Base-by-base conservation (phyloP, 2,113 vertebrate genomes). In the Pardalotus punctatus region DNA sequence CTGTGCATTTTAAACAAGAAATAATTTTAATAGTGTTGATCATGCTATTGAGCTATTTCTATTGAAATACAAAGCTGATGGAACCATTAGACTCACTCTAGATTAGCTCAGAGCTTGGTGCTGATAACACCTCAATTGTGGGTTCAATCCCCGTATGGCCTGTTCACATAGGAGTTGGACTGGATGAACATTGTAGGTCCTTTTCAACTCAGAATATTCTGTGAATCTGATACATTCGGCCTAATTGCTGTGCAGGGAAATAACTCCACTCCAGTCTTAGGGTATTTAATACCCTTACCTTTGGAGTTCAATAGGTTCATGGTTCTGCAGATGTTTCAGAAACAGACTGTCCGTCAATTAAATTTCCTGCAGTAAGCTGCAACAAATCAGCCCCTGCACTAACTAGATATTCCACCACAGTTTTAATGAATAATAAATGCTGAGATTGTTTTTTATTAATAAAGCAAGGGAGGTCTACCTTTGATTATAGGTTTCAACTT, bases 341-440 rank as follows among this genome's bases (percentile, higher is more conserved):
- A 93, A 69, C 31, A 90, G 35, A 50, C 9, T 64, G 13, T 66
- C 10, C 62, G 12, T 66, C 54, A 78, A 60, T 51, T 81, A 74
- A 47, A 93, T 70, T 92, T 88, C 29, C 56, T 81, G 35, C 51
- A 84, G 38, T 9, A 83, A 38, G 7, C 21, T 92, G 33, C 51
- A 91, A 70, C 25, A 78, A 74, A 81, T 84, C 64, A 84, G 31
- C 38, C 20, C 16, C 47, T 89, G 14, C 24, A 19, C 20, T 81
- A 84, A 65, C 43, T 33, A 89, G 40, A 81, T 81, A 89, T 67
- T 94, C 36, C 53, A 84, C 31, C 15, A 36, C 17, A 50, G 10
- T 94, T 95, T 88, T 79, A 81, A 84, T 87, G 69, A 61, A 76
- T 79, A 89, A 95, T 86, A 94, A 88, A 92, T 79, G 28, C 20